Percentiles rank a stretch among this genome's conserved stretches.
Evolutionary conservation across 2,113 vertebrate genomes (phyloP).

Genomic region (Trematomus loennbergii): DNA sequence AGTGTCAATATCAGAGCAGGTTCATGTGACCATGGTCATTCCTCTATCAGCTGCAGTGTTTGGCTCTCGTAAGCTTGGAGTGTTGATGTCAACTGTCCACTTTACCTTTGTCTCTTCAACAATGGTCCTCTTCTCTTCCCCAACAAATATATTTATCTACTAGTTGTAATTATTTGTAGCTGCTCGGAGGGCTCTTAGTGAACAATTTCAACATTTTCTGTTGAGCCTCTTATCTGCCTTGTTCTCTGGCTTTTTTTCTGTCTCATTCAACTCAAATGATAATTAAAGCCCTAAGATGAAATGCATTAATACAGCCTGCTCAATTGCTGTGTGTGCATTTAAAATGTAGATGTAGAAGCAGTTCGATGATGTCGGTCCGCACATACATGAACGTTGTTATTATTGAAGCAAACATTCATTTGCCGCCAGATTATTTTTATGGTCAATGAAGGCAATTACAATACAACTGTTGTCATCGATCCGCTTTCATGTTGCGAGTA

Average conservation of each 20-base stretch:
- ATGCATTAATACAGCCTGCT: not conserved
- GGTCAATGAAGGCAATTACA: not conserved
- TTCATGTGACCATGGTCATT: slow-evolving; percentile 19
- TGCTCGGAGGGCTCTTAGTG: not conserved
- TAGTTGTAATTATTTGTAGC: not conserved
- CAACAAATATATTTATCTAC: not conserved
- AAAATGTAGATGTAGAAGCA: not conserved
- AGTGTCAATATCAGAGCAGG: not conserved
- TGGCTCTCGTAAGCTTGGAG: slow-evolving; percentile 1
- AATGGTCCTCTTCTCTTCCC: not conserved
- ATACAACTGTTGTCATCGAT: slow-evolving; percentile 3
- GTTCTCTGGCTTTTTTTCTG: not conserved
- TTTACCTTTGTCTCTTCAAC: not conserved
- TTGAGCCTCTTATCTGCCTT: not conserved
- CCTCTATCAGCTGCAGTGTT: slow-evolving; percentile 20
- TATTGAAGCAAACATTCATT: not conserved
- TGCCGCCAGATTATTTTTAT: not conserved
- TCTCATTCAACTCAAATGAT: slow-evolving; percentile 12
- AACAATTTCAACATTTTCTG: not conserved
- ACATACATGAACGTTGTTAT: not conserved
- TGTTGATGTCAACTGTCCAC: not conserved
- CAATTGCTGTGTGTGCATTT: not conserved
- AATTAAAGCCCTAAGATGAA: not conserved
- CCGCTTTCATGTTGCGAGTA: not conserved
- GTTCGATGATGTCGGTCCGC: not conserved